Base-by-base conservation (phyloP, 2,797 vertebrate genomes). In the Lophotriccus pileatus region DNA sequence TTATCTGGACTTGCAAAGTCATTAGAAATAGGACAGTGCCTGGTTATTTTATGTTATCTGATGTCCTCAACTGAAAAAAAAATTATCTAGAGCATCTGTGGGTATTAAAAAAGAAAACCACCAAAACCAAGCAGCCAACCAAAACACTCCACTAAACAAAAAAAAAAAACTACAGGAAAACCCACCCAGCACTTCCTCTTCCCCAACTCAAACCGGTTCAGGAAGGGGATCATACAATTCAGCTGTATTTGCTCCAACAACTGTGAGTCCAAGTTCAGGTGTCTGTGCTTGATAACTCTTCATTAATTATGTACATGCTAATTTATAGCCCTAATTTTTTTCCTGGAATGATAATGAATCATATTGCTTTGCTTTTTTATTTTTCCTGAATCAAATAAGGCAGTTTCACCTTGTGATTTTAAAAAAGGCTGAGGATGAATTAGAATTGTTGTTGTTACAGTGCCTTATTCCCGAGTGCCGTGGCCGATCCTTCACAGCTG, bases 391-490 rank as follows among this genome's bases (percentile, higher is more conserved):
- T 15, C 12, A 69, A 84, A 47, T 24, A 17, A 60, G 15, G 3
- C 12, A 44, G 3, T 63, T 80, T 79, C 24, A 72, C 49, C 28
- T 21, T 20, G 23, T 2, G 14, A 12, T 10, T 46, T 80, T 20
- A 12, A 14, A 77, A 85, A 30, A 36, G 2, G 2, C 21, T 77
- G 30, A 24, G 19, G 64, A 23, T 85, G 0, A 83, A 7, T 74
- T 23, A 12, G 41, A 70, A 32, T 92, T 84, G 2, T 80, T 98
- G 2, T 59, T 84, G 28, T 97, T 97, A 49, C 70, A 99, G 99
- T 99, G 99, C 95, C 96, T 98, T 49, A 94, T 98, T 91, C 97
- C 98, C 1, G 97, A 98, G 25, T 99, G 99, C 93, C 98, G 98
- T 44, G 98, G 99, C 67, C 98, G 97, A 30, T 98, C 98, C 18